Percentiles rank a stretch among this genome's conserved stretches.
Evolutionary conservation across 2,113 vertebrate genomes (phyloP).

Genomic region (Nibea albiflora): DNA sequence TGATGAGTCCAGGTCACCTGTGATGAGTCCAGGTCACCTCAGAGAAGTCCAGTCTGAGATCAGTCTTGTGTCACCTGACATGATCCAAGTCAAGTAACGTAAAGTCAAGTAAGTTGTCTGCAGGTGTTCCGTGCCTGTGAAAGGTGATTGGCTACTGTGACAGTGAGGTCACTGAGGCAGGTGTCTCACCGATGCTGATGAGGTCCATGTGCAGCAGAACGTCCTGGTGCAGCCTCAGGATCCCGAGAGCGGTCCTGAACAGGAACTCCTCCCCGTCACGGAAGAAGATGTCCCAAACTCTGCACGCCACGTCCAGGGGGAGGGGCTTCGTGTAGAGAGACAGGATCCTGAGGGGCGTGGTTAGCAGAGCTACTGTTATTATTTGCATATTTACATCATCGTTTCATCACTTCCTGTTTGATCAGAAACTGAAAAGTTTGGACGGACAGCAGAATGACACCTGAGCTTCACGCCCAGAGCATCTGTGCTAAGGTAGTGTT

Average conservation of each 20-base stretch:
- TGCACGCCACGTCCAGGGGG: constrained; percentile 31
- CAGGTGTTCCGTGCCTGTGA: neutral
- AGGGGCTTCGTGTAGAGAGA: constrained; percentile 36
- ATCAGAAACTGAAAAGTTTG: neutral
- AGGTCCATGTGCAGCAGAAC: constrained; percentile 22
- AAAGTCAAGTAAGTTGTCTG: no score
- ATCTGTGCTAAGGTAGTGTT: neutral
- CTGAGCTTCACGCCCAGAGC: neutral
- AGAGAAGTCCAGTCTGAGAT: no score
- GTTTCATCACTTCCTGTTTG: neutral
- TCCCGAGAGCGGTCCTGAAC: constrained; percentile 29
- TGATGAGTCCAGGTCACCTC: no score
- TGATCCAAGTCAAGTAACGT: no score
- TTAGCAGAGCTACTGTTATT: neutral
- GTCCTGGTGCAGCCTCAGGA: constrained; percentile 26
- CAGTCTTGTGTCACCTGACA: no score
- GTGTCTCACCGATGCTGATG: neutral
- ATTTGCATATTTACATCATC: neutral
- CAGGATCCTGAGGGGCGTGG: constrained; percentile 12
- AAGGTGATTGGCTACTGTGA: neutral
- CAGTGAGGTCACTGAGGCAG: neutral
- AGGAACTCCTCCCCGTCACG: constrained; percentile 33
- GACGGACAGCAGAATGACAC: no score
- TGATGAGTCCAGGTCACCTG: no score
- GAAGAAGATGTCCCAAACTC: constrained; percentile 23